Base-by-base conservation (phyloP, 2,113 vertebrate species). In the Sinocyclocheilus rhinocerous region DNA sequence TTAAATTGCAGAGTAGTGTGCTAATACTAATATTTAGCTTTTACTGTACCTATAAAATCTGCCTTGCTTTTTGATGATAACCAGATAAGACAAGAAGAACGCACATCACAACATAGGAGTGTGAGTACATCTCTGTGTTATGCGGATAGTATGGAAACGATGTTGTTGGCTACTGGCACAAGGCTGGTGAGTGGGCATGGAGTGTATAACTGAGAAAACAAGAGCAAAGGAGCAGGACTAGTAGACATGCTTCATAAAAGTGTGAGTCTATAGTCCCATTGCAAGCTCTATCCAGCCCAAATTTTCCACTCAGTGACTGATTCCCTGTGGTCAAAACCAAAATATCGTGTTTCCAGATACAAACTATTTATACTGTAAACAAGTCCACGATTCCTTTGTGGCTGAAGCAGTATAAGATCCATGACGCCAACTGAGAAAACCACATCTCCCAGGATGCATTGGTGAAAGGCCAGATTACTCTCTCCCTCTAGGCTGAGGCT, bases 401-500 rank as follows among this genome's bases (percentile, higher is more conserved):
- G 57, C 69, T 24, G 18, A 63, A 83, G 69, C 52, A 57, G 82
- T 79, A 87, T 52, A 81, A 81, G 70, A 84, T 81, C 57, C 57
- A n/a, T 84, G 83, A 59, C 52, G 61, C 72, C 85, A 61, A 80
- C 29, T 63, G 39, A 67, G 73, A 61, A 59, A 61, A 84, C 80
- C 80, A 63, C 76, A 70, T 45, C 75, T 73, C 85, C 63, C 76
- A 29, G 26, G 11, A 55, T 77, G 70, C 76, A 81, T 67, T 84
- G 52, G n/a, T 50, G 48, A 26, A 75, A 69, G 42, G 63, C 76
- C 63, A 84, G 70, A 83, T 72, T 67, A 91, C 92, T 91, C 90
- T 93, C 91, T 90, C 91, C 67, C 45, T 72, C 90, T 93, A 88
- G 91, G 93, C 93, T 94, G 93, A 88, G 91, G 93, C 93, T 94